A percentile compares a stretch with the other conserved stretches of the same genome.
Conservation (phyloP, 2,888 invertebrate genomes). For the Tipula helvola region DNA sequence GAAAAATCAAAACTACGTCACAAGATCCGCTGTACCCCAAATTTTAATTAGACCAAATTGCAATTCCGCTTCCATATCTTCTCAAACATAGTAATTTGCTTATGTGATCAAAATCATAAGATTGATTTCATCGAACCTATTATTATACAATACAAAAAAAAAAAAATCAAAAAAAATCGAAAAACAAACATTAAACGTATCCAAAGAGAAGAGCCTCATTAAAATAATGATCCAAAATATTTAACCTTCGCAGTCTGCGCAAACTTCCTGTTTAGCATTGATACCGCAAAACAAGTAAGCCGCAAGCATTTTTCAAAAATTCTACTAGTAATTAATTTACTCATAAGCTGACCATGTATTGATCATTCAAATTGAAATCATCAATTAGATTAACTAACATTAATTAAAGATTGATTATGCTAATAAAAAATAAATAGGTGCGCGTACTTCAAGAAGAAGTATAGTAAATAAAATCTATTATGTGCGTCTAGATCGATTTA, state of each 20-base stretch:
- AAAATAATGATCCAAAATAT: neutral
- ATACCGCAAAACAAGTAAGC: neutral
- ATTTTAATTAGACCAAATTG: neutral
- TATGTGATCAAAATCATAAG: neutral
- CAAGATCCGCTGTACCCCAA: too few relatives aligned
- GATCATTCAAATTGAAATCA: neutral
- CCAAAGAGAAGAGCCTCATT: neutral
- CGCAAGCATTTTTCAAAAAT: neutral
- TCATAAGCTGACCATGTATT: neutral
- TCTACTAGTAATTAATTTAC: neutral
- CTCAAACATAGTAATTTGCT: neutral
- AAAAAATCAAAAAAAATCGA: neutral
- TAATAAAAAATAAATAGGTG: neutral
- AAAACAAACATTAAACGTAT: neutral
- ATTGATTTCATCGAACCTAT: neutral
- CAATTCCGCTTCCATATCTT: neutral
- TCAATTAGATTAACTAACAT: neutral
- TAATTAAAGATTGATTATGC: neutral
- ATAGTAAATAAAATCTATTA: neutral
- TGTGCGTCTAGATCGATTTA: neutral
- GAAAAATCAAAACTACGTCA: too few relatives aligned
- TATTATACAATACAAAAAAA: neutral
- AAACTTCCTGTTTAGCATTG: neutral
- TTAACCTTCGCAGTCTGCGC: neutral
- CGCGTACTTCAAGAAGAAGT: neutral